Evolutionary conservation across 1,140 invertebrate genomes (phyloP).

Genomic region (Bicyclus anynana): DNA sequence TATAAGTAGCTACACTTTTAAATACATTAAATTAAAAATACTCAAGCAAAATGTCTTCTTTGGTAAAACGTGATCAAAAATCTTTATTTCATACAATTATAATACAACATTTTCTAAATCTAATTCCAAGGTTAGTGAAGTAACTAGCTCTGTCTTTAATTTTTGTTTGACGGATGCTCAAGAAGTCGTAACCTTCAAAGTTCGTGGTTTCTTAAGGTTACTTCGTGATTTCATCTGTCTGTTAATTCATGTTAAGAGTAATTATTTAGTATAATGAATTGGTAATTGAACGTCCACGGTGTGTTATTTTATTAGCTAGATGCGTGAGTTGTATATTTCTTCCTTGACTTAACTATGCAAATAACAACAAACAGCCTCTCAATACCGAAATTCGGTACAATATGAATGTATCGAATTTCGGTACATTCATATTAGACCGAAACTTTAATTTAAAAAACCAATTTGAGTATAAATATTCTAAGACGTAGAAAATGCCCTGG

Average conservation of each 20-base stretch:
- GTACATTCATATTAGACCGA: no score
- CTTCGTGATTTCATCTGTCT: constrained; percentile 10
- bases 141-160: not conserved
- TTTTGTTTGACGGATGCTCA: constrained; percentile 1
- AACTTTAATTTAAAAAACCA: no score
- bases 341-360: not conserved
- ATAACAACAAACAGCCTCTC: no score
- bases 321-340: not conserved
- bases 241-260: constrained; percentile 1
- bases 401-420: no score
- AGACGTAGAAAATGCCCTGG: no score
- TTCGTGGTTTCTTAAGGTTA: constrained; percentile 7
- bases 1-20: no score
- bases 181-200: constrained; percentile 6
- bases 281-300: not conserved
- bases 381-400: no score
- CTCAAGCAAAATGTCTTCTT: no score
- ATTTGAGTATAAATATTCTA: no score
- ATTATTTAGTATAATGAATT: no score
- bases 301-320: no score
- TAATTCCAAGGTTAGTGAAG: constrained; percentile 23
- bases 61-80: constrained; percentile 3
- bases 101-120: constrained; percentile 16
- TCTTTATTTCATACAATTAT: not conserved
- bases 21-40: no score